Evolutionary conservation across 2,797 vertebrate genomes (phyloP).

Genomic region (Myotis planiceps): DNA sequence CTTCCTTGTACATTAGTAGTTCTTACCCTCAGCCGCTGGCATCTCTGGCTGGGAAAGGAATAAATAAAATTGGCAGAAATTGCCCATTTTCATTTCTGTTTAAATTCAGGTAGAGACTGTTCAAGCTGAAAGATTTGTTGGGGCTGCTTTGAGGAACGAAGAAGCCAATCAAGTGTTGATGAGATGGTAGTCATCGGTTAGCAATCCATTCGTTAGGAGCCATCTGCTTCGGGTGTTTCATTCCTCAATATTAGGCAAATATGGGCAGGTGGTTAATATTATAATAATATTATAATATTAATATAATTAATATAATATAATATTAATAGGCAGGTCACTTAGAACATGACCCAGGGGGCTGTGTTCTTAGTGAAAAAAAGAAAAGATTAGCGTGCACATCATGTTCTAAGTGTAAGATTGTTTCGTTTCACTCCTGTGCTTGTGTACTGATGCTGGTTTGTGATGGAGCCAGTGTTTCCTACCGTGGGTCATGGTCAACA

Average conservation of each 20-base stretch:
- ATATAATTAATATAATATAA: no score
- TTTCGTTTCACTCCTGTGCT: not conserved
- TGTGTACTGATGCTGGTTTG: not conserved
- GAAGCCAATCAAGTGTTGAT: not conserved
- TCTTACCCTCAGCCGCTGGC: not conserved
- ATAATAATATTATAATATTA: no score
- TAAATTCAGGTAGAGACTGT: not conserved
- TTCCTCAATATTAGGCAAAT: not conserved
- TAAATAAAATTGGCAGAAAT: not conserved
- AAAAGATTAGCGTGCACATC: not conserved
- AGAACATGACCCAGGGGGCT: not conserved
- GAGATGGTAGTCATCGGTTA: not conserved
- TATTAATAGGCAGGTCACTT: no score
- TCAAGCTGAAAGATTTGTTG: not conserved
- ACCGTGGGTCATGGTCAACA: not conserved
- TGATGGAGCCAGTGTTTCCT: not conserved
- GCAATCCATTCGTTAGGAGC: not conserved
- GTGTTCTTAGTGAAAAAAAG: not conserved
- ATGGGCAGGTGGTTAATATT: no score
- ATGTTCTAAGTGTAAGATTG: not conserved
- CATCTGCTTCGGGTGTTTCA: not conserved
- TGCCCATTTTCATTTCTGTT: not conserved
- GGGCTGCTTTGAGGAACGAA: not conserved
- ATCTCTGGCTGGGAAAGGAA: not conserved
- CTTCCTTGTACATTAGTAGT: not conserved